Conservation (phyloP, 2,888 invertebrate species). For the Drosophila peninsularis region DNA sequence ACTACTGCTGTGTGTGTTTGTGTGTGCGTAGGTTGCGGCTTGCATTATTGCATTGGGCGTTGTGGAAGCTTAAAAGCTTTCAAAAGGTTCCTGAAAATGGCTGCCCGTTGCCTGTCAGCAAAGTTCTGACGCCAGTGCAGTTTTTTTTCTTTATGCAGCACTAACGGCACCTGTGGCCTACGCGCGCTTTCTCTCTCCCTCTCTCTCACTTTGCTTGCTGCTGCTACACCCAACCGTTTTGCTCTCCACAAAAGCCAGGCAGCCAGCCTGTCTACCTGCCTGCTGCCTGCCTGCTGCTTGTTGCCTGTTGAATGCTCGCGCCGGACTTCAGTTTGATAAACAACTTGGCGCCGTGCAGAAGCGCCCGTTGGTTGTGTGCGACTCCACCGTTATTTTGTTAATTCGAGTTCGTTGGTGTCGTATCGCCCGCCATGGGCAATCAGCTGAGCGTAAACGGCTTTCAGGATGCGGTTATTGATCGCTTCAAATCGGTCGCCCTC, state of each 20-base stretch:
- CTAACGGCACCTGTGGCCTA: conserved; percentile 41
- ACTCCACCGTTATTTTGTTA: conserved; percentile 22
- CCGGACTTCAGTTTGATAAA: conserved; percentile 71
- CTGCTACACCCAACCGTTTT: conserved; percentile 2
- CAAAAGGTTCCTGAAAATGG: conserved; percentile 38
- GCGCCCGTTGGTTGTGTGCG: conserved; percentile 37
- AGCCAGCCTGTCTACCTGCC: background rate
- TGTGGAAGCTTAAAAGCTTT: conserved; percentile 48
- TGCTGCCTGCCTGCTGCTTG: conserved; percentile 12
- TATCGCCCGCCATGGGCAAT: conserved; percentile 68
- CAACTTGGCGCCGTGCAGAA: conserved; percentile 74
- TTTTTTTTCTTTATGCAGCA: conserved; percentile 4
- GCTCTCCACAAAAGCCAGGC: conserved; percentile 1
- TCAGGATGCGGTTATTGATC: conserved; percentile 81
- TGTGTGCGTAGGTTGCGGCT: conserved; percentile 5
- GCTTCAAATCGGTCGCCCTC: conserved; percentile 79
- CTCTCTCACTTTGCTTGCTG: background rate
- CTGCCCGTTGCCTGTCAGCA: conserved; percentile 16
- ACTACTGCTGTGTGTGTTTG: background rate
- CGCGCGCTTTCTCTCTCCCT: conserved; percentile 7
- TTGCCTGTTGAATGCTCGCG: conserved; percentile 71
- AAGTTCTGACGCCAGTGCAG: conserved; percentile 19
- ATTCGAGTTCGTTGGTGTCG: conserved; percentile 18
- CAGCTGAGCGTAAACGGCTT: conserved; percentile 77
- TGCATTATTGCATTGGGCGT: conserved; percentile 30